Evolutionary conservation across 2,113 vertebrate genomes (phyloP), one percentile per base, ranked within the genome.

Genomic region (Ceyx melanurus): DNA sequence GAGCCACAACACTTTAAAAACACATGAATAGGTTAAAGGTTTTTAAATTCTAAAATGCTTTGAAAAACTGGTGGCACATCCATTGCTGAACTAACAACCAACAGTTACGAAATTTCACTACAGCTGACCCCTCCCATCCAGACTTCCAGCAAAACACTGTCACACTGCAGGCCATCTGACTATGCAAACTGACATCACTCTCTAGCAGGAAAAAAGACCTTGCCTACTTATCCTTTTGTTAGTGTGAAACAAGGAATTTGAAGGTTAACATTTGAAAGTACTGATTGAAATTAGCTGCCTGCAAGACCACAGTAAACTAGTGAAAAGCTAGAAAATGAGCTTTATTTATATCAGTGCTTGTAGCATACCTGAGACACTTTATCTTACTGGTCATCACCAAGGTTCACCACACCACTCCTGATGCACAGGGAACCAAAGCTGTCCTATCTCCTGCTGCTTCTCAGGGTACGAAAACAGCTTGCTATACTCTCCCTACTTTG

Each of bases 321-420:
- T 2, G 2, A 22, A 53, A 74, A 86, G 26, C 14, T 74, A 35
- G 66, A 83, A 31, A 48, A 11, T 13, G 6, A 16, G 3, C 1
- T 29, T 51, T 31, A 17, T 33, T 60, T 51, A 5, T 65, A 50
- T 29, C 28, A 46, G 21, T 19, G 37, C 75, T 64, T 64, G 16
- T 40, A 65, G 23, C 3, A 1, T 12, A 54, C 0, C 0, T 12
- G 13, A 87, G 13, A 56, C 40, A 15, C 29, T 61, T 35, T 5
- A 15, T 33, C 25, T 53, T 57, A 19, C 2, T 60, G 26, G 57
- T 1, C 0, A 29, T 58, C 45, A 64, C 9, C 6, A 13, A 53
- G 8, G 6, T 68, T 60, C 13, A 81, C 40, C 13, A 51, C 15
- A 33, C 2, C 15, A 42, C 8, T 66, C 2, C 3, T 11, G 6